phyloP scores from a whole-genome alignment of 2,797 vertebrate species.

The Galaxias olidus region DNA sequence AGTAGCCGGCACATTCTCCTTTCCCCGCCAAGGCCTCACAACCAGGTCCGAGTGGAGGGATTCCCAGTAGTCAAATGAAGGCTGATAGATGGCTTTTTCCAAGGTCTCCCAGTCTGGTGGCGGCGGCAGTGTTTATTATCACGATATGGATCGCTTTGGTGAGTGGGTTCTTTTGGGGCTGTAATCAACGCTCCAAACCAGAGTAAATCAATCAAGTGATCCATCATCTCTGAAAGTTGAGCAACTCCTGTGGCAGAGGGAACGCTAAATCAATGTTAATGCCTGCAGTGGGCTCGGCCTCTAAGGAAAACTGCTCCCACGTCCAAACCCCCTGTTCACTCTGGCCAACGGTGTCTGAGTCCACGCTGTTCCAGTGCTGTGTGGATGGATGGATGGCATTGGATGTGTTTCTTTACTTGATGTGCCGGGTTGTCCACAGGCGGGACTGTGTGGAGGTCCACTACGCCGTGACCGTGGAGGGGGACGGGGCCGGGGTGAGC shows the following conservation, averaged over 20 bases:
- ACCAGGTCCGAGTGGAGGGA: constrained; percentile 65
- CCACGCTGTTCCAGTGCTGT: not conserved
- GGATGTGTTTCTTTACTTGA: constrained; percentile 17
- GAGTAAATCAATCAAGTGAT: constrained; percentile 45
- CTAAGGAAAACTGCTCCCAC: constrained; percentile 8
- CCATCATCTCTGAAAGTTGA: constrained; percentile 45
- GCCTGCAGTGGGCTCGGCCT: constrained; percentile 11
- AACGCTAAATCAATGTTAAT: constrained; percentile 43
- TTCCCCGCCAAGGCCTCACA: constrained; percentile 50
- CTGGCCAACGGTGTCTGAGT: not conserved
- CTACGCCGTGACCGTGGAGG: constrained; percentile 84
- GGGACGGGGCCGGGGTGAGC: constrained; percentile 77
- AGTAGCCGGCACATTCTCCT: constrained; percentile 44
- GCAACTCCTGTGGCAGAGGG: constrained; percentile 30
- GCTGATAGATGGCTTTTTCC: constrained; percentile 62
- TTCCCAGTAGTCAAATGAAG: constrained; percentile 58
- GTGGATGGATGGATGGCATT: constrained; percentile 1
- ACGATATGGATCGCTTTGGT: constrained; percentile 58
- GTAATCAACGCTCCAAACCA: constrained; percentile 30
- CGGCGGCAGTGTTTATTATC: constrained; percentile 50
- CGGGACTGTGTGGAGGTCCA: constrained; percentile 78
- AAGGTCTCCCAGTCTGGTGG: constrained; percentile 9
- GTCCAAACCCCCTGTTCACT: constrained; percentile 1
- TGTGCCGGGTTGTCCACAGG: constrained; percentile 48
- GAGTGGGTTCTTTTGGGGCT: constrained; percentile 35